Evolutionary conservation across 2,113 vertebrate species (phyloP).

Genomic region (Charina bottae): DNA sequence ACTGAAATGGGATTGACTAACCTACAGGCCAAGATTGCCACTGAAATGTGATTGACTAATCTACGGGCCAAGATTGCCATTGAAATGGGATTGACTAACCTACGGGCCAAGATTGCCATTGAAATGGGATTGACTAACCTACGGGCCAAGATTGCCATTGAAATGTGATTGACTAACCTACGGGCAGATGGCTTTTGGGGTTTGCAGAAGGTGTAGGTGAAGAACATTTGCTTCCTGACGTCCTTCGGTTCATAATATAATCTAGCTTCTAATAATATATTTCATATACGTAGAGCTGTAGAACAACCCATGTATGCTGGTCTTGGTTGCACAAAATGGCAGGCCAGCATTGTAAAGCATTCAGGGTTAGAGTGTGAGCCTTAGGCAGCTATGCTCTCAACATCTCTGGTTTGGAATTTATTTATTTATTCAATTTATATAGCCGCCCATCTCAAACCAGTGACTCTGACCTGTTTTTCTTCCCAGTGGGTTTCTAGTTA

Average conservation of each 20-base stretch:
- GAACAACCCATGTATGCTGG: neutral
- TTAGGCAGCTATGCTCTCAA: neutral
- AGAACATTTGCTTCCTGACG: neutral
- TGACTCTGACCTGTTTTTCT: neutral
- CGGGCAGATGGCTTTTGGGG: neutral
- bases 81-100: neutral
- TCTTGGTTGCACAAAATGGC: neutral
- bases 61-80: no score
- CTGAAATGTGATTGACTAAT: neutral
- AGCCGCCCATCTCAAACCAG: no score
- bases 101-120: neutral
- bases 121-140: neutral
- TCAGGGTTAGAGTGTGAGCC: no score
- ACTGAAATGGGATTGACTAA: neutral
- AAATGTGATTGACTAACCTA: neutral
- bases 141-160: neutral
- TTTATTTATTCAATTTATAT: no score
- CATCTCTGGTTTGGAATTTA: neutral
- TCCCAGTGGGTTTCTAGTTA: no score
- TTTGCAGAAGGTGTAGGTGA: neutral
- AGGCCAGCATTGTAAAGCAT: neutral
- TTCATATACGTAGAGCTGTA: neutral
- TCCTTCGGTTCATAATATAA: neutral
- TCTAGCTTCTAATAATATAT: neutral
- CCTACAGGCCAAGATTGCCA: no score